Base-by-base conservation (phyloP, 2,113 vertebrate species). In the Strix uralensis region DNA sequence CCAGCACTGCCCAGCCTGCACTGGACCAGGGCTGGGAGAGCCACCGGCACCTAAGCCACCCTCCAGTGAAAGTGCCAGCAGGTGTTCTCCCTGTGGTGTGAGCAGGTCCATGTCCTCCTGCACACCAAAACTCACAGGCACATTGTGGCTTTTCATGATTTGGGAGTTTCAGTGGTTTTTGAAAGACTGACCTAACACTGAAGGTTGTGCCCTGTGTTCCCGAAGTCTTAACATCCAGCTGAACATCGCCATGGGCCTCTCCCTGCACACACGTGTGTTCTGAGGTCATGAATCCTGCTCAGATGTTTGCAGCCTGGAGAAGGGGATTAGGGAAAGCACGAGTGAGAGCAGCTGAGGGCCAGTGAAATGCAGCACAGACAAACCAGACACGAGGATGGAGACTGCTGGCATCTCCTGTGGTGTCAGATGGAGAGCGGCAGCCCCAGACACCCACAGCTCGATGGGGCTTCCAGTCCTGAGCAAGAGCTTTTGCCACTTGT, bases 291-390 rank as follows among this genome's bases (percentile, higher is more conserved):
- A 46, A 46, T 46, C 44, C 17, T 46, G 44, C 44, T 46, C 44
- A 46, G 44, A 46, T 46, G 44, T 46, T 46, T 46, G 44, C 44
- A 46, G 44, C 29, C 29, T 4, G 1, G 25, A 32, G 29, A 54
- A 21, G 21, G 11, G 15, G 9, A 36, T 29, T 6, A 20, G 15
- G 55, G n/a, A 47, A 55, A 79, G 61, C 27, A 38, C 1, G 7
- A 29, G 51, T 0, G 7, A 47, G 34, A 77, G 66, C 27, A 34
- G 26, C 27, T 1, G 13, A 38, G 0, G 3, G 49, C 40, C 6
- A 16, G 46, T 34, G 63, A 62, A 62, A 52, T 22, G 22, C 38
- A 47, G 46, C 9, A 3, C 26, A 20, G 15, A 69, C 34, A 69
- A 30, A 21, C 5, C 26, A 25, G n/a, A 29, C 4, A 3, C 5